Conservation (phyloP, 2,113 vertebrate species). For the Zootoca vivipara region DNA sequence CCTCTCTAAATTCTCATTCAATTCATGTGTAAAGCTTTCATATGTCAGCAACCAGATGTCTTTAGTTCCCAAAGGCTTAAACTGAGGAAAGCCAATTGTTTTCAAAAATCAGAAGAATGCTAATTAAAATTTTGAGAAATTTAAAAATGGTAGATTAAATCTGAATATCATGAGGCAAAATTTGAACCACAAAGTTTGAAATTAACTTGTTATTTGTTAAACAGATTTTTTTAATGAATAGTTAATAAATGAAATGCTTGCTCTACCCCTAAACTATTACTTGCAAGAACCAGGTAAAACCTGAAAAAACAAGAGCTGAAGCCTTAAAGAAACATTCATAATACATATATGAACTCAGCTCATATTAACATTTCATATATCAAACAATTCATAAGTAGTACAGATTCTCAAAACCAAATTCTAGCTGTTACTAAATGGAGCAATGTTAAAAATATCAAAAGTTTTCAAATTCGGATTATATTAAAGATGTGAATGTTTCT, state of each 20-base stretch:
- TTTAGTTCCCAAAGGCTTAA: not conserved
- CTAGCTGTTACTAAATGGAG: not conserved
- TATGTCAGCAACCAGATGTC: not conserved
- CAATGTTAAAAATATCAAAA: conserved; percentile 25
- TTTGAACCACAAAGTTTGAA: not conserved
- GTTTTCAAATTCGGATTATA: not conserved
- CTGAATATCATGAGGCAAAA: not conserved
- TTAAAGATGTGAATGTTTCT: conserved; percentile 16
- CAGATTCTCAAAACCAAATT: conserved; percentile 5
- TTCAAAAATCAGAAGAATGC: not conserved
- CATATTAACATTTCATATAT: not conserved
- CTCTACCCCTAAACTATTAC: not conserved
- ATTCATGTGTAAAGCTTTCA: not conserved
- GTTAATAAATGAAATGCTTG: not conserved
- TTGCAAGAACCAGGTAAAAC: conserved; percentile 7
- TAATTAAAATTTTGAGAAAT: not conserved
- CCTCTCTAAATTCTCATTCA: not conserved
- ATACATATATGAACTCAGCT: not conserved
- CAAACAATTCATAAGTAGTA: conserved; percentile 15
- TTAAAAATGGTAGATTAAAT: not conserved
- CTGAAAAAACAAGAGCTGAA: not conserved
- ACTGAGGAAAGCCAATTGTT: not conserved
- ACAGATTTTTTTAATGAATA: not conserved
- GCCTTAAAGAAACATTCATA: not conserved
- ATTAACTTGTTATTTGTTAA: not conserved